These are phyloP conservation scores for Tineola bisselliella DNA, from an alignment of 2,888 invertebrate species.

Conservation along the genomic window DNA sequence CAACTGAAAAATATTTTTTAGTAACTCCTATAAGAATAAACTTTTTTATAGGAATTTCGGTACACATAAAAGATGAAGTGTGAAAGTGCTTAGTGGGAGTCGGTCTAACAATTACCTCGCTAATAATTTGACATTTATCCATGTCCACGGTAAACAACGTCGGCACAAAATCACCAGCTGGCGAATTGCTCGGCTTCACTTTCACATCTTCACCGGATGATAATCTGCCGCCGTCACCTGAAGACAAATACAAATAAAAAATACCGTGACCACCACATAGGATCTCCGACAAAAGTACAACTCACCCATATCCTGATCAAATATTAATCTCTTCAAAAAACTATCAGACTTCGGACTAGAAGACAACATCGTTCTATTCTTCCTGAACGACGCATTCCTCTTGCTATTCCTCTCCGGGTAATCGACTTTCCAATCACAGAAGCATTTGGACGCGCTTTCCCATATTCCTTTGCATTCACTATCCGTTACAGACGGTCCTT, in stretches of 20 bases:
- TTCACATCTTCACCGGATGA: slow-evolving; percentile 13
- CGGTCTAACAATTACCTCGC: slow-evolving; percentile 41
- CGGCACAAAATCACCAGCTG: slow-evolving; percentile 39
- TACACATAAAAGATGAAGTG: too few relatives aligned
- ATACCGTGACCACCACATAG: too few relatives aligned
- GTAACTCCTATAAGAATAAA: too few relatives aligned
- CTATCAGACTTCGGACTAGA: slow-evolving; percentile 52
- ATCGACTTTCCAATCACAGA: slow-evolving; percentile 71
- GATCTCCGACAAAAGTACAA: too few relatives aligned
- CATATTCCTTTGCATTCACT: slow-evolving; percentile 67
- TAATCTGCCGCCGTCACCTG: slow-evolving; percentile 45
- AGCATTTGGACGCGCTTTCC: slow-evolving; percentile 66
- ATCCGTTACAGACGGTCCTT: slow-evolving; percentile 65
- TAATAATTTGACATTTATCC: slow-evolving; percentile 42
- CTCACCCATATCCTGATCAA: slow-evolving; percentile 44
- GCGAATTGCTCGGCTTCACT: slow-evolving; percentile 32
- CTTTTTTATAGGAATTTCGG: too few relatives aligned
- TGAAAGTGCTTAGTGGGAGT: too few relatives aligned
- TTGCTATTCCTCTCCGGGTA: slow-evolving; percentile 58
- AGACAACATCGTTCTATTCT: slow-evolving; percentile 59
- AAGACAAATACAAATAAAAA: background rate
- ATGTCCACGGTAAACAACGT: slow-evolving; percentile 37
- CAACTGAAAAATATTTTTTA: slow-evolving; percentile 17
- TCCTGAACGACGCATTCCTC: slow-evolving; percentile 62
- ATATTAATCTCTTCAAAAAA: slow-evolving; percentile 49